These are phyloP conservation scores for Drosophila borborema DNA, from an alignment of 2,888 invertebrate genomes.

Conservation along the genomic window DNA sequence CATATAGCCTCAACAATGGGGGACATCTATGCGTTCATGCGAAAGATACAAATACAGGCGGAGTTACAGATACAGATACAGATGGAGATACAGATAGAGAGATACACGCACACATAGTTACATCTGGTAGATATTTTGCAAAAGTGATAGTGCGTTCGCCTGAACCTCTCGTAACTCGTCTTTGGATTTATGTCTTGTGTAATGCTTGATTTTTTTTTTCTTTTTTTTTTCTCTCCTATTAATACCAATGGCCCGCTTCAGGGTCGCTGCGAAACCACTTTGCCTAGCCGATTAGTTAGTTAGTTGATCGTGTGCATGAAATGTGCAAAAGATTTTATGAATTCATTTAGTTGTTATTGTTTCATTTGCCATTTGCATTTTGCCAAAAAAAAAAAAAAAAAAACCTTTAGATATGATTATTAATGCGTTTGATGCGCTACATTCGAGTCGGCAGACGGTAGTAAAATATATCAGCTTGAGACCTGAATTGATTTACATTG, in stretches of 20 bases:
- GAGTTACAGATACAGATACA: neutral
- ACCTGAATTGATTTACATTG: neutral
- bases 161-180: slow-evolving; percentile 41
- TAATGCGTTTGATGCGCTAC: slow-evolving; percentile 36
- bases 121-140: slow-evolving; percentile 28
- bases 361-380: slow-evolving; percentile 15
- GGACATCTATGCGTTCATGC: slow-evolving; percentile 44
- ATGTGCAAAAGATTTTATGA: slow-evolving; percentile 8
- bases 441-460: slow-evolving; percentile 5
- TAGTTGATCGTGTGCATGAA: slow-evolving; percentile 13
- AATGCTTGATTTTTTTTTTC: slow-evolving; percentile 22
- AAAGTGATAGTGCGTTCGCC: slow-evolving; percentile 55
- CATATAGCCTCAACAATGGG: slow-evolving; percentile 48
- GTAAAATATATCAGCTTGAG: neutral
- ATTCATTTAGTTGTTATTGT: slow-evolving; percentile 21
- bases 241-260: slow-evolving; percentile 47
- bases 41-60: slow-evolving; percentile 16
- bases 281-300: slow-evolving; percentile 14
- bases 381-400: slow-evolving; percentile 5
- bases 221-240: neutral
- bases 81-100: neutral
- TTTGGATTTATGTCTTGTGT: slow-evolving; percentile 40
- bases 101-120: neutral
- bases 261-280: slow-evolving; percentile 40
- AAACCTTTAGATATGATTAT: slow-evolving; percentile 22